A percentile compares a stretch with the other conserved stretches of the same genome.
These are phyloP conservation scores for Tethya wilhelma DNA, from an alignment of 37 sponge, comb jelly and placozoan genomes.

Conservation along the genomic window DNA sequence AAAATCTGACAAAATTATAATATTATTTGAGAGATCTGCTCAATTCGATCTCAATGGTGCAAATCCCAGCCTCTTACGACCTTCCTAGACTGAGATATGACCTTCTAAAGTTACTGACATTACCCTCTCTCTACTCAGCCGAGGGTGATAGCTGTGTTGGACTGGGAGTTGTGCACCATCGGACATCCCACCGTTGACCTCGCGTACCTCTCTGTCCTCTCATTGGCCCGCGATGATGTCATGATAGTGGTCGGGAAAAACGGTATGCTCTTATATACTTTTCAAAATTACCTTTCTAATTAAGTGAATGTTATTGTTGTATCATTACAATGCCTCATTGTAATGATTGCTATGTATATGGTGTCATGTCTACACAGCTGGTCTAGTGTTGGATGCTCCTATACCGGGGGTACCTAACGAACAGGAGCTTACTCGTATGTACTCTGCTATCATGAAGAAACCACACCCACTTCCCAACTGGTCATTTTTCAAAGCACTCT, in stretches of 20 bases:
- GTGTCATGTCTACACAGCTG: not conserved
- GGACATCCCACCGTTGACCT: conserved; percentile 80
- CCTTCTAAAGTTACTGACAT: not conserved
- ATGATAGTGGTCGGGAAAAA: not conserved
- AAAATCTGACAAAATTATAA: not conserved
- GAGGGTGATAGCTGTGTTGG: conserved; percentile 82
- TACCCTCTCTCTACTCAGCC: conserved; percentile 61
- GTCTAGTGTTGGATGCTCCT: not conserved
- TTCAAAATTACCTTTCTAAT: no score
- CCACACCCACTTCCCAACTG: conserved; percentile 67
- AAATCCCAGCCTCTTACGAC: no score
- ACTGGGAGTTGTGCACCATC: conserved; percentile 88
- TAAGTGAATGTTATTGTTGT: not conserved
- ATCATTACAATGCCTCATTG: not conserved
- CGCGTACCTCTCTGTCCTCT: conserved; percentile 47
- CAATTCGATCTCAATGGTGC: no score
- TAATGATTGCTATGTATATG: not conserved
- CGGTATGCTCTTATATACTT: not conserved
- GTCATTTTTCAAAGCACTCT: conserved; percentile 74
- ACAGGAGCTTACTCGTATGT: conserved; percentile 46
- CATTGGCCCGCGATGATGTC: conserved; percentile 2
- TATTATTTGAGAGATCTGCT: no score
- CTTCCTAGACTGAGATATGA: not conserved
- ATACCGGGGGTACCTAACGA: conserved; percentile 8
- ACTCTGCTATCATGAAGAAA: conserved; percentile 33